phyloP scores from a whole-genome alignment of 2,888 invertebrate species.

The Tridacna crocea region DNA sequence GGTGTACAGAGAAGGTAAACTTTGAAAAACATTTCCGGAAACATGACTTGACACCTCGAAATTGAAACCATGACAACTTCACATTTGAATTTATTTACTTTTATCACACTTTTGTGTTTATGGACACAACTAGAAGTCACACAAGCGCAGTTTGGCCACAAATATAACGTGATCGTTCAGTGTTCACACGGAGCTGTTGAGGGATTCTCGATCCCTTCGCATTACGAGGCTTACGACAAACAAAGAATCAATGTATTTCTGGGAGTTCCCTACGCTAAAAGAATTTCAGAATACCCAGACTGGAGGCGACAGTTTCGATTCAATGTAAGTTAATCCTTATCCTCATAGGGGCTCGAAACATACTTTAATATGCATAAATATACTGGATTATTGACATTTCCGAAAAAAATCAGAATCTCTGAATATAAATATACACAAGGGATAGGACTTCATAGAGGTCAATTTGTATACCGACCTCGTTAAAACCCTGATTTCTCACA shows the following conservation, averaged over 20 bases:
- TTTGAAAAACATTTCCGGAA: conserved; percentile 12
- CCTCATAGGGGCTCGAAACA: too few species aligned
- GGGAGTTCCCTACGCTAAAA: conserved; percentile 85
- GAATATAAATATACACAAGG: too few species aligned
- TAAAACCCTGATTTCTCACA: too few species aligned
- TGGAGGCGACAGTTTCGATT: conserved; percentile 80
- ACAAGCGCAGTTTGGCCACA: conserved; percentile 26
- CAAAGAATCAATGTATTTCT: conserved; percentile 82
- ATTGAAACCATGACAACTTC: neutral
- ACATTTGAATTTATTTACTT: neutral
- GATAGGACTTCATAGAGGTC: too few species aligned
- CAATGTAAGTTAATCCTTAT: conserved; percentile 86
- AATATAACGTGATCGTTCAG: conserved; percentile 56
- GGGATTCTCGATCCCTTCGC: conserved; percentile 74
- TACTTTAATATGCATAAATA: too few species aligned
- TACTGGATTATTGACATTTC: too few species aligned
- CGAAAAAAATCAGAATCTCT: too few species aligned
- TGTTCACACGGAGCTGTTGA: conserved; percentile 68
- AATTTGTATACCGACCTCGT: too few species aligned
- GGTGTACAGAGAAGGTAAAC: conserved; percentile 20
- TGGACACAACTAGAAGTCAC: neutral
- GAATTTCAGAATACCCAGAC: conserved; percentile 78
- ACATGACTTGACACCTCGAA: neutral
- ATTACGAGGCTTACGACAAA: conserved; percentile 67
- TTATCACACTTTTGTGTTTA: neutral